Evolutionary conservation across 2,113 vertebrate species (phyloP).

Genomic region (Corydoras maculifer): DNA sequence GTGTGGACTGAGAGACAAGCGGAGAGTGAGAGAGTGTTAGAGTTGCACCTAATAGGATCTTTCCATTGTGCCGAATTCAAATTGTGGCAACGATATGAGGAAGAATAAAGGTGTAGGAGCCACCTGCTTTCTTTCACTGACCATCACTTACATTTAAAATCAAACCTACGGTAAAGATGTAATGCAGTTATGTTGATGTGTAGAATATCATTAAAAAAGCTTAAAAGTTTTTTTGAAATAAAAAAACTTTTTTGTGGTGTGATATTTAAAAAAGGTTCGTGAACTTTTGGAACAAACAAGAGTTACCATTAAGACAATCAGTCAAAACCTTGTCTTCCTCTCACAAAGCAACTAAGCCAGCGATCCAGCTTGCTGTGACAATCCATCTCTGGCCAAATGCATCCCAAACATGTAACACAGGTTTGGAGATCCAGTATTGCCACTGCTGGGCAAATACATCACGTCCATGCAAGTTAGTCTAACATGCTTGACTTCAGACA

Average conservation of each 20-base stretch:
- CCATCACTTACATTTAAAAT: background rate
- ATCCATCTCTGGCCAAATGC: slow-evolving; percentile 1
- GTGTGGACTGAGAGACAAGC: slow-evolving; percentile 19
- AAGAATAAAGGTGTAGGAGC: slow-evolving; percentile 27
- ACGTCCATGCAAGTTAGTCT: background rate
- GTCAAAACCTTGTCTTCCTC: slow-evolving; percentile 12
- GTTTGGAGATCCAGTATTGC: slow-evolving; percentile 25
- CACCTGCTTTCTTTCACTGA: slow-evolving; percentile 44
- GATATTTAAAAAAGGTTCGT: slow-evolving; percentile 30
- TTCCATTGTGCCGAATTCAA: slow-evolving; percentile 46
- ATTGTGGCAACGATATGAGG: slow-evolving; percentile 23
- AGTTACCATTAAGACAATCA: slow-evolving; percentile 28
- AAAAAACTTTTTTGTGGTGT: background rate
- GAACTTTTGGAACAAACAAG: slow-evolving; percentile 29
- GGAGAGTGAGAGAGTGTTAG: slow-evolving; percentile 17
- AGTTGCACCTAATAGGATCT: slow-evolving; percentile 48
- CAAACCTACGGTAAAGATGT: no score
- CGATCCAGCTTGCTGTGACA: background rate
- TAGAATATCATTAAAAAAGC: background rate
- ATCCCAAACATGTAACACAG: background rate
- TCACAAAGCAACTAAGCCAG: background rate
- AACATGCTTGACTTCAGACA: slow-evolving; percentile 1
- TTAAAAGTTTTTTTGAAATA: no score
- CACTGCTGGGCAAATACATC: slow-evolving; percentile 5
- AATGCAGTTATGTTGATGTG: no score